Evolutionary conservation across 1,140 invertebrate genomes (phyloP).

Genomic region (Phymastichus coffea): DNA sequence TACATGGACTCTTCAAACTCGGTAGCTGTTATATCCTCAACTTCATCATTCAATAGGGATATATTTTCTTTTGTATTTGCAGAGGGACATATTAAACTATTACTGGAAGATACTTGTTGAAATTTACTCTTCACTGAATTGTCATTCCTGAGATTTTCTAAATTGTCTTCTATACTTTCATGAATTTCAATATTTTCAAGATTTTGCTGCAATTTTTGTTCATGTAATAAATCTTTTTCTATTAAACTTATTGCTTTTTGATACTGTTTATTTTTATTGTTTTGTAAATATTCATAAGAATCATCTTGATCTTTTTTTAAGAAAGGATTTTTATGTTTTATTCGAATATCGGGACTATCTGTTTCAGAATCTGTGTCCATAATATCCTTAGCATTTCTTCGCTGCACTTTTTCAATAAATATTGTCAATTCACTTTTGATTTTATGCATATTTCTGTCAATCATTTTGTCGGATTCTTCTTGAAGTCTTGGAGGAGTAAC

Average conservation of each 20-base stretch:
- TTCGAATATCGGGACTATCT: constrained; percentile 19
- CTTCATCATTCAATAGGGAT: neutral
- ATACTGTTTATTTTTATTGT: neutral
- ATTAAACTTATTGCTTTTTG: constrained; percentile 33
- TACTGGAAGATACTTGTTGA: neutral
- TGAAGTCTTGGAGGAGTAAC: constrained; percentile 12
- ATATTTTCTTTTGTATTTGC: neutral
- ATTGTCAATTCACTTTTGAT: constrained; percentile 38
- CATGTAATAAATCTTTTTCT: constrained; percentile 28
- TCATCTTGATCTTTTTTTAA: constrained; percentile 15
- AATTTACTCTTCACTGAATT: too few species aligned
- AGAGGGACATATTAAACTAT: neutral
- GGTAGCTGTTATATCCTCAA: neutral
- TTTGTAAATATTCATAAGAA: constrained; percentile 5
- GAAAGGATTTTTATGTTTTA: constrained; percentile 38
- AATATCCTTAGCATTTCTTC: constrained; percentile 31
- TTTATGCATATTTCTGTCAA: constrained; percentile 6
- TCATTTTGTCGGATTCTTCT: too few species aligned
- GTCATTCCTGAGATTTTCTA: too few species aligned
- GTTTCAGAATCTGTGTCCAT: constrained; percentile 34
- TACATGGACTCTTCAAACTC: constrained; percentile 42
- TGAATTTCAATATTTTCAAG: neutral
- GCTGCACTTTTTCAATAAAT: constrained; percentile 40
- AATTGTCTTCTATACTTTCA: too few species aligned
- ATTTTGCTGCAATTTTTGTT: neutral